Evolutionary conservation across 2,113 vertebrate genomes (phyloP).

Genomic region (Ailurus styani): DNA sequence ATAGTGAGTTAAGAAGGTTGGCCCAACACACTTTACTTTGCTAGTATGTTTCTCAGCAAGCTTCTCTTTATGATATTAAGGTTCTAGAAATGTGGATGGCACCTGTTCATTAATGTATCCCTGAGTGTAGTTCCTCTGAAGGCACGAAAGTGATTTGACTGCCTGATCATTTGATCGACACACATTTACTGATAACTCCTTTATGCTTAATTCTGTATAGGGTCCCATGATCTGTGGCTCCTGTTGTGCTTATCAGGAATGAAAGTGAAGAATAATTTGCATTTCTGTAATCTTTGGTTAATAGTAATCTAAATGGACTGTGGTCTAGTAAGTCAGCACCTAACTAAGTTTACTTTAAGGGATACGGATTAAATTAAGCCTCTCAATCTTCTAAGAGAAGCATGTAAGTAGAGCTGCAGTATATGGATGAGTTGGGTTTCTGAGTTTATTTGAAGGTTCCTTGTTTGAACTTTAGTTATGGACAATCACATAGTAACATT

Average conservation of each 20-base stretch:
- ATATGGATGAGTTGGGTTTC: neutral
- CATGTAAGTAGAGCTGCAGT: neutral
- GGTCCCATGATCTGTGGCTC: neutral
- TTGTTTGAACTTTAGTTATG: neutral
- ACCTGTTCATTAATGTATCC: neutral
- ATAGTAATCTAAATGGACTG: neutral
- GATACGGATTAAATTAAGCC: neutral
- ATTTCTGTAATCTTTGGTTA: neutral
- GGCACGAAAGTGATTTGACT: neutral
- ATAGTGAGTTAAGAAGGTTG: neutral
- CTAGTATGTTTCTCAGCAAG: neutral
- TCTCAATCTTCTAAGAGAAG: neutral
- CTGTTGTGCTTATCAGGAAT: neutral
- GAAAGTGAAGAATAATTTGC: neutral
- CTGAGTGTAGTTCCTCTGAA: neutral
- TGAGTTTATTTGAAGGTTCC: neutral
- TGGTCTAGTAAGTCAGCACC: neutral
- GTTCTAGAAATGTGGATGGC: neutral
- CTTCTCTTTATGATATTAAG: neutral
- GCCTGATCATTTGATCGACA: neutral
- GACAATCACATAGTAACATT: neutral
- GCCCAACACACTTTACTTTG: neutral
- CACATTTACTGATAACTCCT: neutral
- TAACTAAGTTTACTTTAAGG: conserved; percentile 30
- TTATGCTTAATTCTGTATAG: neutral